Conservation (phyloP, 2,888 invertebrate species). For the Trissoscelio sp. region DNA sequence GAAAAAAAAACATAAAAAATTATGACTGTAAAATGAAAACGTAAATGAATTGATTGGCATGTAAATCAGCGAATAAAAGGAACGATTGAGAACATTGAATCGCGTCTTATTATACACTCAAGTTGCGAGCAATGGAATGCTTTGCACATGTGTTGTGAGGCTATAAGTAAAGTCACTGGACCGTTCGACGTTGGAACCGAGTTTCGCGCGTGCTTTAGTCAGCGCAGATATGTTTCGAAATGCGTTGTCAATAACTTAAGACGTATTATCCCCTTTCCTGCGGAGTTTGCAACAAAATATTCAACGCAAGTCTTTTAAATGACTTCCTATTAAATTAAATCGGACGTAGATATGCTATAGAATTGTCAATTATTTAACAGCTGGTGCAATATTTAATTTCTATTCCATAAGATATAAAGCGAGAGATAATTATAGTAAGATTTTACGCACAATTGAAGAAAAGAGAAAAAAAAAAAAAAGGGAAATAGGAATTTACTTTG, state of each 20-base stretch:
- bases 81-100: neutral
- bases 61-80: neutral
- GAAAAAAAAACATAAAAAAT: too few species aligned
- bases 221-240: slow-evolving; percentile 34
- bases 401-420: neutral
- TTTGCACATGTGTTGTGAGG: slow-evolving; percentile 10
- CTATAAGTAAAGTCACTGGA: slow-evolving; percentile 41
- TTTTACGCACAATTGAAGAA: neutral
- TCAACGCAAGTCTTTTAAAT: slow-evolving; percentile 1
- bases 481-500: too few species aligned
- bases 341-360: slow-evolving; percentile 16
- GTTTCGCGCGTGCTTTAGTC: slow-evolving; percentile 36
- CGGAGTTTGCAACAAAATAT: slow-evolving; percentile 6
- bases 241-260: slow-evolving; percentile 11
- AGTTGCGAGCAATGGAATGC: slow-evolving; percentile 12
- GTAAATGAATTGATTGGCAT: too few species aligned
- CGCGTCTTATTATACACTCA: slow-evolving; percentile 18
- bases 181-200: slow-evolving; percentile 44
- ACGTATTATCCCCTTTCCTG: slow-evolving; percentile 7
- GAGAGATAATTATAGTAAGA: neutral
- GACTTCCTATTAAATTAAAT: slow-evolving; percentile 17
- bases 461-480: neutral
- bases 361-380: slow-evolving; percentile 12
- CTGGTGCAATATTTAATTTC: neutral
- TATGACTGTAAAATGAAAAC: too few species aligned